Evolutionary conservation across 2,113 vertebrate species (phyloP).

Genomic region (Pristiophorus japonicus): DNA sequence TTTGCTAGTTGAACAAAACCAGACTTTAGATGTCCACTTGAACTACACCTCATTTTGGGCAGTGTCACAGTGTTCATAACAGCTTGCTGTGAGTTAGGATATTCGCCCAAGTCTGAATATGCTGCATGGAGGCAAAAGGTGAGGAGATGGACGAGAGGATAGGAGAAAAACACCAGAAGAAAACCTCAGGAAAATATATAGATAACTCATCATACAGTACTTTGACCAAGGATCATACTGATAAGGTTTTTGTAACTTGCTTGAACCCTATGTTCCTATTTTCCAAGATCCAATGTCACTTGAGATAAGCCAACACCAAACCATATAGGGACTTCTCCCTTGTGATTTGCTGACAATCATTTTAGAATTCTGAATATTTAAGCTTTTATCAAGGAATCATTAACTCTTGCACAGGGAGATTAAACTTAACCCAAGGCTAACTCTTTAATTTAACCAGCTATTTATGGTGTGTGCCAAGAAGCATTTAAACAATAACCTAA

Average conservation of each 20-base stretch:
- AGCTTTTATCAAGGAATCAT: slow-evolving; percentile 9
- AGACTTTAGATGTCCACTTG: not conserved
- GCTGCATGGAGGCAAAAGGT: not conserved
- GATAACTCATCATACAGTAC: not conserved
- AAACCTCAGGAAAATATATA: not conserved
- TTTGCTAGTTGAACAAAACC: not conserved
- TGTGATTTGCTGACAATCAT: not conserved
- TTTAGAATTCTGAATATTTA: not conserved
- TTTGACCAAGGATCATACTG: not conserved
- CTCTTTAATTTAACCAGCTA: not conserved
- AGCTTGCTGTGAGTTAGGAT: not conserved
- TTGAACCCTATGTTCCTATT: not conserved
- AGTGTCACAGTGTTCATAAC: not conserved
- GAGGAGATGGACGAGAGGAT: not conserved
- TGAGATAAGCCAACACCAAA: not conserved
- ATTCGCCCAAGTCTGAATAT: not conserved
- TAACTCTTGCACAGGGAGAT: not conserved
- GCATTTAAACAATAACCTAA: slow-evolving; percentile 12
- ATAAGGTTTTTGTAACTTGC: not conserved
- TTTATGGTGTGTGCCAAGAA: not conserved
- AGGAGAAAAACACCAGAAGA: not conserved
- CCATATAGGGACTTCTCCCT: not conserved
- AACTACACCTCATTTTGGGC: not conserved
- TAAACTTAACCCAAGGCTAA: not conserved
- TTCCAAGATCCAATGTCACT: not conserved